Evolutionary conservation across 2,113 vertebrate species (phyloP).

Genomic region (Proteles cristata): DNA sequence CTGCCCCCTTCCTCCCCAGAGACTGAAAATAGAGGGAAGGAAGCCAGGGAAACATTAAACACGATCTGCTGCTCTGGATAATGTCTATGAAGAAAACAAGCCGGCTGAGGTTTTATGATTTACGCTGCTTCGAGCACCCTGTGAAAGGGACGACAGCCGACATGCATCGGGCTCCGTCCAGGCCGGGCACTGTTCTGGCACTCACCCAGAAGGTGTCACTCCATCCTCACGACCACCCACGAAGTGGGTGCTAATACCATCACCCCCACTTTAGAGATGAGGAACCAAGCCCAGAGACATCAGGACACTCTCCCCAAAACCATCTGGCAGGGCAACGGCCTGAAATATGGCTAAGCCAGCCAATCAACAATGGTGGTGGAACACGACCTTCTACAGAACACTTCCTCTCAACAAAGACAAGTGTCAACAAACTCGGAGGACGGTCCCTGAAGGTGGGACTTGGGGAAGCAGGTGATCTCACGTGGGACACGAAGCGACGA

Average conservation of each 20-base stretch:
- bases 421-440: neutral
- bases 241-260: neutral
- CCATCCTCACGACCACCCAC: neutral
- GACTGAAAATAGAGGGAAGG: conserved; percentile 60
- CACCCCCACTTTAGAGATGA: neutral
- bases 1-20: conserved; percentile 42
- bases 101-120: conserved; percentile 55
- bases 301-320: neutral
- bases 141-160: neutral
- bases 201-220: neutral
- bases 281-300: neutral
- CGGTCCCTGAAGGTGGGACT: neutral
- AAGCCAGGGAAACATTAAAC: conserved; percentile 61
- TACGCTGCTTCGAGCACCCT: neutral
- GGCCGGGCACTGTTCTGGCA: neutral
- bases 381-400: neutral
- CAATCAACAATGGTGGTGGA: neutral
- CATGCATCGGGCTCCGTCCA: rapidly evolving
- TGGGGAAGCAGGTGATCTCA: neutral
- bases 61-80: conserved; percentile 57
- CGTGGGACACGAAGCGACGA: rapidly evolving
- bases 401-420: neutral
- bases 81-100: conserved; percentile 43
- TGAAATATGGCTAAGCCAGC: neutral
- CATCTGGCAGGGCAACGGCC: neutral